Evolutionary conservation across 1,140 invertebrate species (phyloP).

Genomic region (Brachionus rubens): DNA sequence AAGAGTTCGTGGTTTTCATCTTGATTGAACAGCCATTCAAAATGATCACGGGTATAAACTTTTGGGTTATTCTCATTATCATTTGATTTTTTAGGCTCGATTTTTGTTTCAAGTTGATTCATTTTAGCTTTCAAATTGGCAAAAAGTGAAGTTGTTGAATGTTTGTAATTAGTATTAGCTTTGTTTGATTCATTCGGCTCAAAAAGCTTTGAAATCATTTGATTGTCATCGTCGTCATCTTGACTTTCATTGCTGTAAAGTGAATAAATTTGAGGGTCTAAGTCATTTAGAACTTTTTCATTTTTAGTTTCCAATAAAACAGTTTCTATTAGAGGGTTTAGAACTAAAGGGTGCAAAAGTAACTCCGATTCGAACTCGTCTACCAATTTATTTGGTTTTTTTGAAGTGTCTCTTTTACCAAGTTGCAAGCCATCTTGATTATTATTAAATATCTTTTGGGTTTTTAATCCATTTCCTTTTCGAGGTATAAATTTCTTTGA

Average conservation of each 20-base stretch:
- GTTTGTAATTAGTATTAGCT: background rate
- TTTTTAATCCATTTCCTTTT: too few species aligned
- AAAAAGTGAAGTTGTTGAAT: constrained; percentile 16
- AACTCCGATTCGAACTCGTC: background rate
- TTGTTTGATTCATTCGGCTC: background rate
- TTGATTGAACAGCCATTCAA: constrained; percentile 9
- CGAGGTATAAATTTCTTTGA: too few species aligned
- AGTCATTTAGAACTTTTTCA: background rate
- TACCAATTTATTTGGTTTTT: background rate
- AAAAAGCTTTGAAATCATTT: constrained; percentile 17
- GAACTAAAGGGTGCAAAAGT: background rate
- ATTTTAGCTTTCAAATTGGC: background rate
- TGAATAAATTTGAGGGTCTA: background rate
- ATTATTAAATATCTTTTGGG: too few species aligned
- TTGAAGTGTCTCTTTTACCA: too few species aligned
- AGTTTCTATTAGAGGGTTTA: background rate
- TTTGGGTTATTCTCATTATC: background rate
- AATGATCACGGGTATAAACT: constrained; percentile 4
- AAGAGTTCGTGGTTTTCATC: background rate
- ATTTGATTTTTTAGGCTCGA: background rate
- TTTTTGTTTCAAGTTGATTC: background rate
- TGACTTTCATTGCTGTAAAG: background rate
- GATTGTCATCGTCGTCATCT: constrained; percentile 24
- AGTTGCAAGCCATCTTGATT: too few species aligned
- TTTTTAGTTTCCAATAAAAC: background rate